Percentiles rank a stretch among this genome's conserved stretches.
Conservation (phyloP, 2,113 vertebrate genomes). For the Notothenia rossii region DNA sequence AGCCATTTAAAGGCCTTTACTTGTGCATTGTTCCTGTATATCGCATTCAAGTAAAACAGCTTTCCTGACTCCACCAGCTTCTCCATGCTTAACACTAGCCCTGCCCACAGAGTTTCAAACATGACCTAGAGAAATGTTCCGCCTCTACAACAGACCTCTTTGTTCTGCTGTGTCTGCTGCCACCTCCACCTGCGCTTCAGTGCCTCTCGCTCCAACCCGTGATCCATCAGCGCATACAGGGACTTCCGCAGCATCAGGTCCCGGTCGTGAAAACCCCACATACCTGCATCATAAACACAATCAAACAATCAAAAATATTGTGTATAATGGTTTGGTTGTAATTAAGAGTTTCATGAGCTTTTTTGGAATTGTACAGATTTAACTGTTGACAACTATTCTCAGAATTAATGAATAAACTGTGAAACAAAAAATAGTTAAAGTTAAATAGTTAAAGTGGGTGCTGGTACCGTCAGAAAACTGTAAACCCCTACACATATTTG, state of each 20-base stretch:
- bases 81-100: not conserved
- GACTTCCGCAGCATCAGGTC: conserved; percentile 95
- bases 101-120: not conserved
- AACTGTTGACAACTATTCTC: not conserved
- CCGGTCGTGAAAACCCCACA: conserved; percentile 98
- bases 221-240: conserved; percentile 93
- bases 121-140: not conserved
- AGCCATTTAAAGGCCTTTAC: too few species aligned
- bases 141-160: conserved; percentile 87
- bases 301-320: too few species aligned
- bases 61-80: not conserved
- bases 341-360: too few species aligned
- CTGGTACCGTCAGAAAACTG: too few species aligned
- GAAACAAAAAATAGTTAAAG: not conserved
- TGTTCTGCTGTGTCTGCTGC: conserved; percentile 98
- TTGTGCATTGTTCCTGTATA: not conserved
- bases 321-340: too few species aligned
- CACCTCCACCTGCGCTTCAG: conserved; percentile 94
- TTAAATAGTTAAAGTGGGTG: too few species aligned
- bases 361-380: not conserved
- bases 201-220: conserved; percentile 90
- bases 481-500: too few species aligned
- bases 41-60: not conserved
- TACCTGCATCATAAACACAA: conserved; percentile 80
- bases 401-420: not conserved